Evolutionary conservation across 2,888 invertebrate species (phyloP), one percentile per base, ranked within the genome.

Genomic region (Thymelicus lineola): DNA sequence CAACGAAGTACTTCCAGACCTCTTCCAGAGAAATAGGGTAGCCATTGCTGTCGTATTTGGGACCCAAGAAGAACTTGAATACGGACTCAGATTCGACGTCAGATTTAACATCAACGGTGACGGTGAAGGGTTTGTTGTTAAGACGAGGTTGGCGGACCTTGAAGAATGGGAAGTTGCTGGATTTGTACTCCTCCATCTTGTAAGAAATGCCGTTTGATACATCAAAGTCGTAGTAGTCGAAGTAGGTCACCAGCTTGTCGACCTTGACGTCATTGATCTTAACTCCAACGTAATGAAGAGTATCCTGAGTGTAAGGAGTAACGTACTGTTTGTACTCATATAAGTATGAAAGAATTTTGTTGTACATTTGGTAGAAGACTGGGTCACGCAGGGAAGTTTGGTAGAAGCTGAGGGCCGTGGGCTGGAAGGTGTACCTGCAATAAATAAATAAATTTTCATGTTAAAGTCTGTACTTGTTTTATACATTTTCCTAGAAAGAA

Each of bases 381-480:
- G 97, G 97, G 84, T 97, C 97, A 74, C 96, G 95, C 77, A 96
- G 83, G 73, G 95, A 94, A 7, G 96, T 96, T 79, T 95, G 94
- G 81, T 94, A 95, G 81, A 95, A 95, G 81, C 96, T 95, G 61
- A 96, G 88, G 15, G 95, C 94, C 38, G 95, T 93, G n/a, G 96
- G 95, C 20, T 93, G 79, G 72, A 93, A 85, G 9, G 78, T 78
- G 79, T 88, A 86, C 61, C 93, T 94, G 82, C 45, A 85, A 85
- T 17, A 72, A 45, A 35, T 5, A 17, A 28, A 93, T 78, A 94
- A 84, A 83, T 94, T 94, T 1, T 15, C 1, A 2, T 28, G 28
- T 28, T 28, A 28, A 28, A 28, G 28, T 28, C 3, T 28, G 28
- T 28, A 28, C 28, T 28, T 28, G 5, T 2, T 2, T 28, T 5